Conservation (phyloP, 1,140 invertebrate species). For the Orussus abietinus region DNA sequence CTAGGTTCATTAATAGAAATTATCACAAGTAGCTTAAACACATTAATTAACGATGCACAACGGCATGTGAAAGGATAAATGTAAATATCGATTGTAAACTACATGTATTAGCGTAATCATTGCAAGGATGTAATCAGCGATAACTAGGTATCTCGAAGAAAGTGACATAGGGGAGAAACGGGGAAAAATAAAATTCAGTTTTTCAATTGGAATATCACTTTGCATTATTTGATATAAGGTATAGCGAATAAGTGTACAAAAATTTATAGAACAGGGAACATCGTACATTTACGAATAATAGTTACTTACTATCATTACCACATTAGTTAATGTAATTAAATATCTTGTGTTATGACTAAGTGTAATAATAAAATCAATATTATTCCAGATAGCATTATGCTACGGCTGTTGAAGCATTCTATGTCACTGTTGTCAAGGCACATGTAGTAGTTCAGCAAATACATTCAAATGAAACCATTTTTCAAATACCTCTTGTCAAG, state of each 20-base stretch:
- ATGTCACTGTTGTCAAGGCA: too few species aligned
- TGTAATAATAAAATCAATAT: constrained; percentile 40
- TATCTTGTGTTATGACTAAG: constrained; percentile 33
- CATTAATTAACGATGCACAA: constrained; percentile 16
- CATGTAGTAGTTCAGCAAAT: too few species aligned
- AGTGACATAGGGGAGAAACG: constrained; percentile 7
- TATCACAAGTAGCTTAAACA: too few species aligned
- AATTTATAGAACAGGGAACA: constrained; percentile 33
- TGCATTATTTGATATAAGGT: constrained; percentile 33
- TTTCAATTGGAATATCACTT: constrained; percentile 26
- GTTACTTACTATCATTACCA: constrained; percentile 32
- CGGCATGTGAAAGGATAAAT: constrained; percentile 12
- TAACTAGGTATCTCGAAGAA: constrained; percentile 10
- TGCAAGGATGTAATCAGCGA: too few species aligned
- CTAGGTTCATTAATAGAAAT: too few species aligned
- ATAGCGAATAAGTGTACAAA: constrained; percentile 41
- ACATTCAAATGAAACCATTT: too few species aligned
- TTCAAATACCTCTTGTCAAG: too few species aligned
- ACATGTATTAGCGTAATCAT: constrained; percentile 21
- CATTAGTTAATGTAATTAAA: constrained; percentile 31
- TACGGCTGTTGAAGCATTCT: too few species aligned
- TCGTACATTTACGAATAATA: constrained; percentile 37
- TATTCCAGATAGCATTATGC: constrained; percentile 22
- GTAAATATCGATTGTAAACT: constrained; percentile 12
- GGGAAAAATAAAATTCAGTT: too few species aligned